Percentiles rank a stretch among this genome's conserved stretches.
phyloP scores from a whole-genome alignment of 2,113 vertebrate genomes.

The Caranx melampygus region DNA sequence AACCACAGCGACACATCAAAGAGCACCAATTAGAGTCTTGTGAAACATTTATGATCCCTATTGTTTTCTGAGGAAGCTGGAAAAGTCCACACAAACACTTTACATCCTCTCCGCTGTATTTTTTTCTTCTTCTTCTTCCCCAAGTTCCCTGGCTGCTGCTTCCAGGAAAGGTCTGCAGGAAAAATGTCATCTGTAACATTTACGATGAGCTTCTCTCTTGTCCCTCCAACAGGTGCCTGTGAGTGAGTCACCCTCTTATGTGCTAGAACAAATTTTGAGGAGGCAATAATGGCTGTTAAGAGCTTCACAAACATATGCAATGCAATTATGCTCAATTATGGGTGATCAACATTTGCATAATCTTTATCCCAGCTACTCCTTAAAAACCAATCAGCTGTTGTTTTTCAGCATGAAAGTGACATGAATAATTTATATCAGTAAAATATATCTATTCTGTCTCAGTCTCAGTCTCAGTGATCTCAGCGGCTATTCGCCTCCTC shows the following conservation, averaged over 20 bases:
- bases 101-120: not conserved
- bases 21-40: conserved; percentile 64
- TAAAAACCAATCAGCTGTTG: conserved; percentile 77
- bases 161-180: conserved; percentile 24
- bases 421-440: conserved; percentile 78
- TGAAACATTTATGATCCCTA: conserved; percentile 60
- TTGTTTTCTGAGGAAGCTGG: conserved; percentile 43
- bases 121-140: not conserved
- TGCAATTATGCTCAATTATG: conserved; percentile 80
- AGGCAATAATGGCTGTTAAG: conserved; percentile 66
- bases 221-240: conserved; percentile 62
- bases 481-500: conserved; percentile 65
- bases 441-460: conserved; percentile 73
- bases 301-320: conserved; percentile 78
- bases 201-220: conserved; percentile 19
- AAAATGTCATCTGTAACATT: conserved; percentile 31
- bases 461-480: conserved; percentile 62
- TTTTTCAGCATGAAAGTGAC: conserved; percentile 66
- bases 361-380: conserved; percentile 76
- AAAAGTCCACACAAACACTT: conserved; percentile 8
- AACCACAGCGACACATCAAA: conserved; percentile 64
- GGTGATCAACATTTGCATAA: conserved; percentile 81
- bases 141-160: conserved; percentile 31
- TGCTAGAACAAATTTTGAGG: conserved; percentile 50
- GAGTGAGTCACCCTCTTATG: conserved; percentile 64